Percentiles rank a stretch among this genome's conserved stretches.
phyloP scores from a whole-genome alignment of 2,113 vertebrate species.

The Salminus brasiliensis region DNA sequence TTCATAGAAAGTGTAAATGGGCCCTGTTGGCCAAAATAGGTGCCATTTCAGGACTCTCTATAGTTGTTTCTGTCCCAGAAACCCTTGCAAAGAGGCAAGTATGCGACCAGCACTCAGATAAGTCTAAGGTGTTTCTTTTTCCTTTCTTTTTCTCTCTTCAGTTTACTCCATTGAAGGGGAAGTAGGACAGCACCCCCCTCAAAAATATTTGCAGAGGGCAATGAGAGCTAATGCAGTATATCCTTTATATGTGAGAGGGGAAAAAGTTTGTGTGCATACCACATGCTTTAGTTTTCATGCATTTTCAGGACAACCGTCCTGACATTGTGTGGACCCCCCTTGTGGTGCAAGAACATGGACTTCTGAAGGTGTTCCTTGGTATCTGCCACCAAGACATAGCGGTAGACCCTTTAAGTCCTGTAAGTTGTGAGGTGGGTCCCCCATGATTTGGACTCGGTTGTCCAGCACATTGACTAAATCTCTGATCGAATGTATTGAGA shows the following conservation, averaged over 20 bases:
- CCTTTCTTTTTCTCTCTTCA: not conserved
- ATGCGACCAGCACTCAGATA: constrained; percentile 5
- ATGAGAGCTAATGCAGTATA: constrained; percentile 26
- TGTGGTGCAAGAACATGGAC: too few species aligned
- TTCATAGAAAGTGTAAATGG: constrained; percentile 33
- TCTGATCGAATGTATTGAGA: too few species aligned
- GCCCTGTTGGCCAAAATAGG: constrained; percentile 24
- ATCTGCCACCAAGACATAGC: too few species aligned
- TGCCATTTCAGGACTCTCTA: constrained; percentile 15
- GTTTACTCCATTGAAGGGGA: not conserved
- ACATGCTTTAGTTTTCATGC: not conserved
- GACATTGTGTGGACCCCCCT: too few species aligned
- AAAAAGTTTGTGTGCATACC: not conserved
- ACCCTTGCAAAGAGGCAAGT: not conserved
- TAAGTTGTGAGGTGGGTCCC: too few species aligned
- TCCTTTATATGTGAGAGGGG: not conserved
- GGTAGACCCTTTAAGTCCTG: too few species aligned
- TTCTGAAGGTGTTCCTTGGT: too few species aligned
- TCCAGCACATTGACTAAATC: too few species aligned
- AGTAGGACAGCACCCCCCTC: constrained; percentile 1
- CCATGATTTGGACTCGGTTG: too few species aligned
- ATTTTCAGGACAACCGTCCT: not conserved
- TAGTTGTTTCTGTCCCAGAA: constrained; percentile 3
- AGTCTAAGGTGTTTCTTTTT: constrained; percentile 27
- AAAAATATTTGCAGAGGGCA: not conserved